These are phyloP conservation scores for Hypocryptadius cinnamomeus DNA, from an alignment of 2,113 vertebrate genomes.

Conservation along the genomic window DNA sequence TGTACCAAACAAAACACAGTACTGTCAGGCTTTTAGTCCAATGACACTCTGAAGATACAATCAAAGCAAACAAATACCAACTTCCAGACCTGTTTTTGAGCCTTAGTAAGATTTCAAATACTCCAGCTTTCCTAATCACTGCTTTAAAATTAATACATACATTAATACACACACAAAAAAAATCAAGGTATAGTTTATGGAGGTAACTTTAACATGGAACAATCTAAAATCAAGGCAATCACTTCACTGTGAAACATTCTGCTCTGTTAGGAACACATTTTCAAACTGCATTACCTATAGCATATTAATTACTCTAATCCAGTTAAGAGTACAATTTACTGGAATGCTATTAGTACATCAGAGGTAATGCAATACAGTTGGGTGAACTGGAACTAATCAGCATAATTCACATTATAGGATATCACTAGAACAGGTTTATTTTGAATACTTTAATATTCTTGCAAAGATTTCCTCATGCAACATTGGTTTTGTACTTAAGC, in stretches of 20 bases:
- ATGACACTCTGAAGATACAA: neutral
- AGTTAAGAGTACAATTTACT: neutral
- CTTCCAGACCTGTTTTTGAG: neutral
- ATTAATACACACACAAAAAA: neutral
- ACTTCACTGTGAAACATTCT: neutral
- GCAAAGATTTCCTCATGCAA: neutral
- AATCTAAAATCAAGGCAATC: neutral
- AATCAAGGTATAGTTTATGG: neutral
- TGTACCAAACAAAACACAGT: neutral
- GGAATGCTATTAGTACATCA: neutral
- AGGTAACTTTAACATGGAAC: neutral
- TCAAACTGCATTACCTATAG: neutral
- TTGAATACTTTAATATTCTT: neutral
- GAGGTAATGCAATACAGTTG: neutral
- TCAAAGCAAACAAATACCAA: neutral
- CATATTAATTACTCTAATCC: neutral
- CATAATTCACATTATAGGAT: neutral
- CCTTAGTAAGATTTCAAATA: neutral
- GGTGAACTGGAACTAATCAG: neutral
- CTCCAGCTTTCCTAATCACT: neutral
- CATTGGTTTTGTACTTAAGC: neutral
- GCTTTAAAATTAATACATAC: neutral
- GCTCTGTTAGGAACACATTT: neutral
- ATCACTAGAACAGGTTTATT: neutral
- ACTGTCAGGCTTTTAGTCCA: neutral